Base-by-base conservation (phyloP, 2,797 vertebrate species). In the Meda fulgida region DNA sequence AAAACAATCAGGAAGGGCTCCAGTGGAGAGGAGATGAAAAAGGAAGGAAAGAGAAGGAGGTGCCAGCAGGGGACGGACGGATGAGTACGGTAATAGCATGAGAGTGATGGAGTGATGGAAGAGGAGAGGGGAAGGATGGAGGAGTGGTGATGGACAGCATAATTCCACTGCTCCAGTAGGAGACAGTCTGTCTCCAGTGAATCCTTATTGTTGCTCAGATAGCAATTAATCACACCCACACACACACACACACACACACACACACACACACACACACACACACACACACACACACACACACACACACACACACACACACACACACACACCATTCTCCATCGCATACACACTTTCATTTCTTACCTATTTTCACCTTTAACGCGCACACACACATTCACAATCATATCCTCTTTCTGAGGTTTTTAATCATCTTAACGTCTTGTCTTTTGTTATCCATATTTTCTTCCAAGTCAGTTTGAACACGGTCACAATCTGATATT, bases 61-160 rank as follows among this genome's bases (percentile, higher is more conserved):
- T 85, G 36, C 43, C 51, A 85, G 79, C 79, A 86, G 85, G 84
- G 75, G 38, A 85, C 18, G 75, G 83, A 83, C 73, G 71, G 65
- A 78, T 83, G 83, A 87, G 86, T 82, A 63, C 86, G 31, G 83
- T 87, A 87, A 87, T 87, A 81, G 83, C 51, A 80, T 53, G 66
- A 81, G 83, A 86, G 79, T 86, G 85, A 83, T 83, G 75, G 83
- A 53, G 71, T 69, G 76, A 83, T 81, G 76, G 19, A 72, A 81
- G 81, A 83, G 36, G 11, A 78, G 77, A 58, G 67, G 26, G 77
- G 31, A 43, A 67, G 72, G 66, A 85, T 60, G 81, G 78, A 71
- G 65, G 36, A 72, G 38, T 65, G 51, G 87, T 83, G 67, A 85
- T 87, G 84, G 80, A 85, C 84, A 87, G 86, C 80, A 83, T 82